Evolutionary conservation across 2,797 vertebrate genomes (phyloP).

Genomic region (Enteromius afrohamiltoni): DNA sequence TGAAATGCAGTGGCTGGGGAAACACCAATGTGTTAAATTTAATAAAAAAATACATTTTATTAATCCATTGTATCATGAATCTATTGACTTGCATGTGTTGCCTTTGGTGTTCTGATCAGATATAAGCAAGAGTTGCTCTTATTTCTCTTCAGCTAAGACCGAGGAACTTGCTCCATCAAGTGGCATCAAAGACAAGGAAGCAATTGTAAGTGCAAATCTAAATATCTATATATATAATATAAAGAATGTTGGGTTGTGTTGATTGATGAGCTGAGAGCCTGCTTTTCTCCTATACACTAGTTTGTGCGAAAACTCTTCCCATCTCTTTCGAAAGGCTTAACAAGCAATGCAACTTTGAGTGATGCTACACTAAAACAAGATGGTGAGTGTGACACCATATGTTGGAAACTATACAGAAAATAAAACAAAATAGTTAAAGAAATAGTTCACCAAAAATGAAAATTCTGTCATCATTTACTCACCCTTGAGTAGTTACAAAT

Average conservation of each 20-base stretch:
- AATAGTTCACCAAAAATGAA: no score
- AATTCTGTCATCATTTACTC: no score
- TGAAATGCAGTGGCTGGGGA: background rate
- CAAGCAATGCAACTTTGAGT: conserved; percentile 30
- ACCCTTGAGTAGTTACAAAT: no score
- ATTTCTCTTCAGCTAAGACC: conserved; percentile 36
- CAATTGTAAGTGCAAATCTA: conserved; percentile 50
- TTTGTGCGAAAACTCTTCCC: conserved; percentile 81
- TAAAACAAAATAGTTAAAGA: background rate
- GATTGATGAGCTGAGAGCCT: background rate
- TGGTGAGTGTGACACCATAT: conserved; percentile 60
- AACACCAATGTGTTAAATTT: background rate
- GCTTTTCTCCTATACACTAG: conserved; percentile 56
- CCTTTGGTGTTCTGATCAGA: background rate
- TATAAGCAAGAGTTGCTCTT: background rate
- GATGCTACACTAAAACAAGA: conserved; percentile 47
- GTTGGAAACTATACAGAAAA: background rate
- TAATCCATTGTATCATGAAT: background rate
- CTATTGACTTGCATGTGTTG: background rate
- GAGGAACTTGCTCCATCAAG: conserved; percentile 40
- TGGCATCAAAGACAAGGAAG: conserved; percentile 54
- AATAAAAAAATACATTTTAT: background rate
- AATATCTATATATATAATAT: background rate
- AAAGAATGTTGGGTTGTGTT: background rate
- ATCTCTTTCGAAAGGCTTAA: conserved; percentile 71